Evolutionary conservation across 2,888 invertebrate species (phyloP).

Genomic region (Tachina grossa): DNA sequence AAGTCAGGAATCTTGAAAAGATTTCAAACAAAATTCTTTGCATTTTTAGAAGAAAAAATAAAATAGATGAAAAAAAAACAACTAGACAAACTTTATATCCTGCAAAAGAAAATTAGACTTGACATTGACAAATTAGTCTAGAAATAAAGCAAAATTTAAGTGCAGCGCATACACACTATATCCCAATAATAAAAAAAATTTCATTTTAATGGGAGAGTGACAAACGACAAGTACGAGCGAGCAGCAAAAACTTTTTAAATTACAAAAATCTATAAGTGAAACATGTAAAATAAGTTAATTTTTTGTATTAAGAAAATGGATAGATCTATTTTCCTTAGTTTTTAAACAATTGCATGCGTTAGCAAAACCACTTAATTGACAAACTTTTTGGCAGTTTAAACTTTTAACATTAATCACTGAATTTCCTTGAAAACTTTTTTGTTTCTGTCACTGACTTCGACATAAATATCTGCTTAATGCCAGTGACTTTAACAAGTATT

Average conservation of each 20-base stretch:
- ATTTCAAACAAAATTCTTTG: conserved; percentile 37
- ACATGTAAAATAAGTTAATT: background rate
- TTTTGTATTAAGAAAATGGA: background rate
- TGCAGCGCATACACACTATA: conserved; percentile 56
- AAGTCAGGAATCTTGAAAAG: conserved; percentile 65
- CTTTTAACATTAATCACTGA: conserved; percentile 55
- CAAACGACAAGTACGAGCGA: conserved; percentile 17
- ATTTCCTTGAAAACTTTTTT: conserved; percentile 10
- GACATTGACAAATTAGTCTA: conserved; percentile 82
- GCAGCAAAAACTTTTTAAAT: conserved; percentile 38
- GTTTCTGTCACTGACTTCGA: background rate
- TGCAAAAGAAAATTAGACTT: conserved; percentile 78
- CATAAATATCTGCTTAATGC: conserved; percentile 23
- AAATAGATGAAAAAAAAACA: background rate
- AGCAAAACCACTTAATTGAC: conserved; percentile 46
- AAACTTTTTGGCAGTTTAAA: conserved; percentile 44
- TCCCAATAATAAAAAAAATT: background rate
- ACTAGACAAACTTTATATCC: background rate
- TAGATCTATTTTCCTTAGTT: conserved; percentile 10
- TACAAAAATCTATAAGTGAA: conserved; percentile 4
- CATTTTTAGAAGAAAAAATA: background rate
- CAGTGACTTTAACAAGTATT: conserved; percentile 15
- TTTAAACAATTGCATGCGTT: conserved; percentile 1
- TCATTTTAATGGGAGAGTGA: background rate
- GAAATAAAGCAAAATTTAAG: conserved; percentile 72